Evolutionary conservation across 2,113 vertebrate species (phyloP).

Genomic region (Natator depressus): DNA sequence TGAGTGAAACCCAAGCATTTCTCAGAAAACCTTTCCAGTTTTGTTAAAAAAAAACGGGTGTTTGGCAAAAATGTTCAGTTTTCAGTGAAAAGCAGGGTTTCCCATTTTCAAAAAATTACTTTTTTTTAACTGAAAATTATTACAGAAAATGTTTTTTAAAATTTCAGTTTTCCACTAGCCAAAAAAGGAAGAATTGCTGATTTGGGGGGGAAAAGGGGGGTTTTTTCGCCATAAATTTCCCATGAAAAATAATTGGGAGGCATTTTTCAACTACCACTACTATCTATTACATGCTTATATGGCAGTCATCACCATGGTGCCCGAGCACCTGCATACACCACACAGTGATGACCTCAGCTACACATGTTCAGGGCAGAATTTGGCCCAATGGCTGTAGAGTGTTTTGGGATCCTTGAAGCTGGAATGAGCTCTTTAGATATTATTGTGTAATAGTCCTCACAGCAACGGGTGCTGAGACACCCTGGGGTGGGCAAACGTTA

Average conservation of each 20-base stretch:
- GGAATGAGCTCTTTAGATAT: not conserved
- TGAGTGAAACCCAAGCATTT: not conserved
- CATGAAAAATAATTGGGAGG: not conserved
- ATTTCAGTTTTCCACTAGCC: not conserved
- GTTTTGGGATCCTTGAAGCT: not conserved
- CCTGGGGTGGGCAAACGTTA: not conserved
- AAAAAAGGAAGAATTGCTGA: not conserved
- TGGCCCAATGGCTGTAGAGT: not conserved
- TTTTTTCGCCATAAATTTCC: not conserved
- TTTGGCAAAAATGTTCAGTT: too few species aligned
- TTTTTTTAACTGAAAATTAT: not conserved
- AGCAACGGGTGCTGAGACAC: not conserved
- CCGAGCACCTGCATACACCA: rapidly evolving
- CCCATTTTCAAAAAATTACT: not conserved
- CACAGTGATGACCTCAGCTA: not conserved
- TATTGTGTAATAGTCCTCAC: not conserved
- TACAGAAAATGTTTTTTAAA: not conserved
- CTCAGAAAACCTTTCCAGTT: not conserved
- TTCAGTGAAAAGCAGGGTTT: too few species aligned
- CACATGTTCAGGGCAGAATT: not conserved
- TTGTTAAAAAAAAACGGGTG: too few species aligned
- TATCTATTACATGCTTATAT: not conserved
- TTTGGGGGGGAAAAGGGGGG: not conserved
- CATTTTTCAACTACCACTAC: not conserved
- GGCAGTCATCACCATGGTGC: not conserved